These are phyloP conservation scores for Acanthosepion esculentum DNA, from an alignment of 2,888 invertebrate genomes.

Conservation along the genomic window DNA sequence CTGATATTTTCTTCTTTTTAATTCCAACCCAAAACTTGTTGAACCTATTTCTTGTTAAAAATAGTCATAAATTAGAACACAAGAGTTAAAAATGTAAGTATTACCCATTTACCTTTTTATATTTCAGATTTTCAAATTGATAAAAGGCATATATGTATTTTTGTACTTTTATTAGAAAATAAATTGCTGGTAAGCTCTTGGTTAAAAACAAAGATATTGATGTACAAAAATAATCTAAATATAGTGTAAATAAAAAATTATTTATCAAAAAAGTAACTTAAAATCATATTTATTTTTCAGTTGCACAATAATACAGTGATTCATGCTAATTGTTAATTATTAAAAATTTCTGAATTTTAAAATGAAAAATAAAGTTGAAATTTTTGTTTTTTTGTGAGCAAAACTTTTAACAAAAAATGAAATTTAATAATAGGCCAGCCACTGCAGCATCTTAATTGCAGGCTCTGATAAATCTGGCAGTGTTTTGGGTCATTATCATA, in stretches of 20 bases:
- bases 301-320: background rate
- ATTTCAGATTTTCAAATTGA: constrained; percentile 20
- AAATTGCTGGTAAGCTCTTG: background rate
- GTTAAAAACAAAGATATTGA: background rate
- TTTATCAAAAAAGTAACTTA: background rate
- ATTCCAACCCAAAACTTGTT: constrained; percentile 33
- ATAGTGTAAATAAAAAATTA: too few relatives aligned
- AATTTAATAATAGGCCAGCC: too few relatives aligned
- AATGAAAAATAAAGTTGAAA: background rate
- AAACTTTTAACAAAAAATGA: background rate
- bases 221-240: background rate
- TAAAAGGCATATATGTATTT: background rate
- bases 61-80: background rate
- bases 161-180: background rate
- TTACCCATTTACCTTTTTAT: background rate
- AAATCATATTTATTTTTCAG: background rate
- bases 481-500: too few relatives aligned
- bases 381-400: background rate
- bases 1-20: background rate
- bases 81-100: background rate
- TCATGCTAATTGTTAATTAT: background rate
- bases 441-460: too few relatives aligned
- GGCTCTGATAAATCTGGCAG: too few relatives aligned
- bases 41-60: constrained; percentile 33
- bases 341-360: background rate